A percentile compares a stretch with the other conserved stretches of the same genome.
phyloP scores from a whole-genome alignment of 2,113 vertebrate genomes.

The Alethe castanea region DNA sequence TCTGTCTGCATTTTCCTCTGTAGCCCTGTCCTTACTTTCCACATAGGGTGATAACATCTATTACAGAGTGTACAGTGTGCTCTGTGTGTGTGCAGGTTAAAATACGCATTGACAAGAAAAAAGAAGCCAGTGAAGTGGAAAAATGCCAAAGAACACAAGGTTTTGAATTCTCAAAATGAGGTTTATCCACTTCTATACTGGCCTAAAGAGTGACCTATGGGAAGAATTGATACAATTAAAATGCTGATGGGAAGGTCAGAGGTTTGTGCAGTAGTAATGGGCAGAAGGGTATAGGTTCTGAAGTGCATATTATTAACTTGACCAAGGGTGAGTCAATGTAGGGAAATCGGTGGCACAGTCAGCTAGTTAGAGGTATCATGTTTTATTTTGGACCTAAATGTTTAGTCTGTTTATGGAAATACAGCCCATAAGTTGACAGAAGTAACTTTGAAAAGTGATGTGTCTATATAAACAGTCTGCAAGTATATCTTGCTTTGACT shows the following conservation, averaged over 20 bases:
- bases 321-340: not conserved
- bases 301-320: not conserved
- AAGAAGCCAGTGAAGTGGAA: conserved; percentile 13
- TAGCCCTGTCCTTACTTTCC: not conserved
- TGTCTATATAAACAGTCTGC: not conserved
- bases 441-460: not conserved
- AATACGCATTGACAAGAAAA: not conserved
- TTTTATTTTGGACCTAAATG: not conserved
- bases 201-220: not conserved
- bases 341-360: not conserved
- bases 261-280: not conserved
- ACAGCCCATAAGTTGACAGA: not conserved
- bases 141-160: not conserved
- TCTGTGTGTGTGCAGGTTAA: not conserved
- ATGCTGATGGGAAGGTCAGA: not conserved
- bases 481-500: not conserved
- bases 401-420: not conserved
- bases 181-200: not conserved
- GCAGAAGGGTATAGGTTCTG: not conserved
- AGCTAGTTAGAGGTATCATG: not conserved
- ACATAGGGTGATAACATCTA: not conserved
- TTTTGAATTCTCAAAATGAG: not conserved
- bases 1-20: not conserved
- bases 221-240: not conserved
- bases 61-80: not conserved